Conservation (phyloP, 2,888 invertebrate species). For the Agonopterix alstromeriana region DNA sequence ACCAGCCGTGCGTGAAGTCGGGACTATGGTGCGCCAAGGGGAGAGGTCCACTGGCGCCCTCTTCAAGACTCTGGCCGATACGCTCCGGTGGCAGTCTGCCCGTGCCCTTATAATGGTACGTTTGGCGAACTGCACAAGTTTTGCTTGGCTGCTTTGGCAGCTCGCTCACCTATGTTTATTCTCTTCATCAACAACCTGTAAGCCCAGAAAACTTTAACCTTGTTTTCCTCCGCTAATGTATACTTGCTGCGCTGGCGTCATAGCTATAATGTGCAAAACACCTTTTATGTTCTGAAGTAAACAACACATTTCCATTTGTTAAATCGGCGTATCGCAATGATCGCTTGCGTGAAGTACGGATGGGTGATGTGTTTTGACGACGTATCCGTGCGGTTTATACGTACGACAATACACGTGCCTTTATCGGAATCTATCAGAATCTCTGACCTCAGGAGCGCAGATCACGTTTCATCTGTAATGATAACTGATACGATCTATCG, state of each 20-base stretch:
- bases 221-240: no score
- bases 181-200: background rate
- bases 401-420: conserved; percentile 29
- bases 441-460: conserved; percentile 21
- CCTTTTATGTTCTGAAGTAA: background rate
- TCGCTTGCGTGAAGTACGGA: conserved; percentile 19
- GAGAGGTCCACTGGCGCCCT: conserved; percentile 61
- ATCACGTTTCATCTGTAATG: conserved; percentile 6
- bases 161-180: background rate
- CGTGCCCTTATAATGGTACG: conserved; percentile 57
- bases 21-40: conserved; percentile 68
- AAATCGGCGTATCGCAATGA: background rate
- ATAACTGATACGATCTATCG: background rate
- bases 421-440: conserved; percentile 32
- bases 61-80: conserved; percentile 61
- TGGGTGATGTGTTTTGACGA: conserved; percentile 20
- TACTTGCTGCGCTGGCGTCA: no score
- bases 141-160: conserved; percentile 10
- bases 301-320: background rate
- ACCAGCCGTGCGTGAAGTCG: conserved; percentile 67
- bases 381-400: conserved; percentile 24
- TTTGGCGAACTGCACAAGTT: conserved; percentile 25
- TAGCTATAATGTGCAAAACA: no score
- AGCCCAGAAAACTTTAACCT: no score
- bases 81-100: conserved; percentile 64